These are phyloP conservation scores for Dromaius novaehollandiae DNA, from an alignment of 2,113 vertebrate genomes.

Conservation along the genomic window DNA sequence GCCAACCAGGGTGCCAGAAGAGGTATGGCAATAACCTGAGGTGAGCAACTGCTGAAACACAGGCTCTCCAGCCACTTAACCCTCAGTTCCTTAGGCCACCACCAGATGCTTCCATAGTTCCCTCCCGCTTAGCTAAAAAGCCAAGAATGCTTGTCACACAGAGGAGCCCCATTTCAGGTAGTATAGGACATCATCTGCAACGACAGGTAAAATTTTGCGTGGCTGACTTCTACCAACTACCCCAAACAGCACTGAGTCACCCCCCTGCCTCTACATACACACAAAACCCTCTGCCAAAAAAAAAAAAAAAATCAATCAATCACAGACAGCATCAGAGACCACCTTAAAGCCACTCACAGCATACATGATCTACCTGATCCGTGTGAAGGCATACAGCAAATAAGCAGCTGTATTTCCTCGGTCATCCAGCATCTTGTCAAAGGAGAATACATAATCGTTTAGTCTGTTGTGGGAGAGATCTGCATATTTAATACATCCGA, in stretches of 20 bases:
- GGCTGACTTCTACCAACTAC: background rate
- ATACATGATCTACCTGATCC: constrained; percentile 83
- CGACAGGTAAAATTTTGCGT: background rate
- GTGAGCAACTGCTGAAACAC: background rate
- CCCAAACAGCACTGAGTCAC: background rate
- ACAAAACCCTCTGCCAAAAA: background rate
- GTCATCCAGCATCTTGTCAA: constrained; percentile 99
- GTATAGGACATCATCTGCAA: background rate
- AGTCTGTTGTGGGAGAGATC: constrained; percentile 95
- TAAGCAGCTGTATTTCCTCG: constrained; percentile 96
- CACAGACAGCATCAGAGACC: background rate
- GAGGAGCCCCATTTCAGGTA: background rate
- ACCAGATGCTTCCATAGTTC: background rate
- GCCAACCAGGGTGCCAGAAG: background rate
- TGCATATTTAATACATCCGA: constrained; percentile 97
- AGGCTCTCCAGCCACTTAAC: background rate
- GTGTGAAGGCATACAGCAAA: constrained; percentile 94
- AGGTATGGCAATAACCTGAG: background rate
- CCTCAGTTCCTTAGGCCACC: no score
- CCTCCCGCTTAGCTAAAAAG: background rate
- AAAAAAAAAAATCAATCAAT: background rate
- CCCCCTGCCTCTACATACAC: background rate
- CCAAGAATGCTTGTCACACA: fast-evolving
- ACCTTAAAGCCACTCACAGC: background rate
- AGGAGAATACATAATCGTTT: constrained; percentile 98